Evolutionary conservation across 2,113 vertebrate species (phyloP).

Genomic region (Antidorcas marsupialis): DNA sequence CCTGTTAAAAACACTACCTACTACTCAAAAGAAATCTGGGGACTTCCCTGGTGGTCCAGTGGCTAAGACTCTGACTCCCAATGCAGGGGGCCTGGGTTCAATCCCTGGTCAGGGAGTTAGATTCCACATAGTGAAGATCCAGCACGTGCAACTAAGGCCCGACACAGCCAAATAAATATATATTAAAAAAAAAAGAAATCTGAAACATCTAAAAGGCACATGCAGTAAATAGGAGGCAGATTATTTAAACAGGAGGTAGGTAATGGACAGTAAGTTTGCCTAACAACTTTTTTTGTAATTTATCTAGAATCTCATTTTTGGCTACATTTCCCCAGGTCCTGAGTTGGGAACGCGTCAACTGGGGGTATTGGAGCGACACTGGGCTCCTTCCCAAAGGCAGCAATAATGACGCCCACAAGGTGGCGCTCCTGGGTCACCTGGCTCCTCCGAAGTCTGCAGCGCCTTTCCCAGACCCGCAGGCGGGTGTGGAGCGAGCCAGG

Average conservation of each 20-base stretch:
- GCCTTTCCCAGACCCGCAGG: not conserved
- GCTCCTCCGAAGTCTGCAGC: rapidly evolving
- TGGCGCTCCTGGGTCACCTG: not conserved
- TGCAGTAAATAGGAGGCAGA: not conserved
- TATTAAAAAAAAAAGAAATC: not conserved
- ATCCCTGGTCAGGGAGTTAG: not conserved
- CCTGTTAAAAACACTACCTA: not conserved
- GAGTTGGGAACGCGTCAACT: not conserved
- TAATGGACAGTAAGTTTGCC: not conserved
- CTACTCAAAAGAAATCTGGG: not conserved
- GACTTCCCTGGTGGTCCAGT: not conserved
- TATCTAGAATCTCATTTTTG: not conserved
- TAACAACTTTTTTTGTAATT: not conserved
- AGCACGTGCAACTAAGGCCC: not conserved
- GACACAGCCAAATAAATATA: not conserved
- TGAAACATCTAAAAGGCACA: not conserved
- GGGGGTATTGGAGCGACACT: rapidly evolving
- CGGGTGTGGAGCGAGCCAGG: no score
- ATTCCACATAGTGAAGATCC: not conserved
- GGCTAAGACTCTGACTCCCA: not conserved
- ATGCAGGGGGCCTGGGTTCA: not conserved
- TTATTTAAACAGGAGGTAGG: not conserved
- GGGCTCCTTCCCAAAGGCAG: not conserved
- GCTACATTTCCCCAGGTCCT: not conserved
- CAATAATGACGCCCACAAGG: not conserved